Base-by-base conservation (phyloP, 2,888 invertebrate species). In the Agrilus cyanescens region DNA sequence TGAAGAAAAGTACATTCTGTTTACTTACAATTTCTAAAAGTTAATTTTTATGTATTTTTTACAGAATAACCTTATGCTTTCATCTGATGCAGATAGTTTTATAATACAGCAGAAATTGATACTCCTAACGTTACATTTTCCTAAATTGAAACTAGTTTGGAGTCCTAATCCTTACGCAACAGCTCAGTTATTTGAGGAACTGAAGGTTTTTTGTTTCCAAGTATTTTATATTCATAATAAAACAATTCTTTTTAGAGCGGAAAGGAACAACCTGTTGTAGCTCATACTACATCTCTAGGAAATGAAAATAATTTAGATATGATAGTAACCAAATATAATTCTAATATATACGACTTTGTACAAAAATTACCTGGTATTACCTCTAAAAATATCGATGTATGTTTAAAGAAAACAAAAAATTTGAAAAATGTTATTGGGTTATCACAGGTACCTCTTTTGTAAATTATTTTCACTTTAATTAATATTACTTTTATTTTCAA, bases 111-210 rank as follows among this genome's bases (percentile, higher is more conserved):
- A 89, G 50, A 90, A 90, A 62, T 68, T 98, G 41, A 84, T 94
- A 52, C 70, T 97, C 30, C 73, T 98, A n/a, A 95, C 97, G 0
- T 71, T 97, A 52, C 90, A 95, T 63, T 96, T 97, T 68, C 96
- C 97, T 1, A 80, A 85, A 56, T 70, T 98, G 48, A 83, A 90
- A 53, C 70, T 97, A 7, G 84, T 97, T 30, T 97, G 97, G 97
- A 95, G 95, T 10, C 91, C 93, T 2, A 91, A 87, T 63, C 95
- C 97, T 0, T 88, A 91, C 63, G 94, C 94, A 32, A 91, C 94
- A 0, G 93, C 95, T 0, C 94, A 97, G 66, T 71, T 97, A 37
- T 96, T 97, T 67, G 87, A 93, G 60, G 93, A 96, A 66, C 70
- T 96, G 1, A 97, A 96, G 73, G 85, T 85, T 66, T 12, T n/a